These are phyloP conservation scores for Rhizoglyphus robini DNA, from an alignment of 1,140 invertebrate genomes.

Conservation along the genomic window DNA sequence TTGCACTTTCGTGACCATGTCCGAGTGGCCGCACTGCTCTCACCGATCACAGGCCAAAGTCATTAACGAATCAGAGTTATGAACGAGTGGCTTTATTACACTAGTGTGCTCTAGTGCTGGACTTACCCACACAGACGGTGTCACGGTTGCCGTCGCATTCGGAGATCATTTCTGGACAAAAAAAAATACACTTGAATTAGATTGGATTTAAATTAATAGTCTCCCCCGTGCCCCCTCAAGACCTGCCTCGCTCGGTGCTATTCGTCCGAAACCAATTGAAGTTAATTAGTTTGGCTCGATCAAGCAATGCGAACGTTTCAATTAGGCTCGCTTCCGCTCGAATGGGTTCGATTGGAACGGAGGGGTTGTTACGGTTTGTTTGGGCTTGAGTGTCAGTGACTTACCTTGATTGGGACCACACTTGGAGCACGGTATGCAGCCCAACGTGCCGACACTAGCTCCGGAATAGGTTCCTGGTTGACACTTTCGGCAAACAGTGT, in stretches of 20 bases:
- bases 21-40: no score
- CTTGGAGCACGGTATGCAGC: slow-evolving; percentile 28
- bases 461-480: slow-evolving; percentile 29
- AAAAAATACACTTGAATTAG: neutral
- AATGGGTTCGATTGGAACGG: neutral
- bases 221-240: no score
- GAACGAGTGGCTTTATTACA: no score
- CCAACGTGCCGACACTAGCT: slow-evolving; percentile 26
- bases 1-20: no score
- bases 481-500: slow-evolving; percentile 30
- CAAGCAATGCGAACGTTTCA: neutral
- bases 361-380: neutral
- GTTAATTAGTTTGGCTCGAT: neutral
- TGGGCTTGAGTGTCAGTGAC: neutral
- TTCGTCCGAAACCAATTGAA: neutral
- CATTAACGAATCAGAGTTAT: no score
- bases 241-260: neutral
- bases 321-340: neutral
- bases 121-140: slow-evolving; percentile 31
- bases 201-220: no score
- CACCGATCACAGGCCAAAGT: no score
- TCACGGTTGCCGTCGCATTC: slow-evolving; percentile 31
- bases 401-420: slow-evolving; percentile 27
- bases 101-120: no score
- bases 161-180: slow-evolving; percentile 25